These are phyloP conservation scores for Tetramorium simillimum DNA, from an alignment of 1,140 invertebrate genomes.

Conservation along the genomic window DNA sequence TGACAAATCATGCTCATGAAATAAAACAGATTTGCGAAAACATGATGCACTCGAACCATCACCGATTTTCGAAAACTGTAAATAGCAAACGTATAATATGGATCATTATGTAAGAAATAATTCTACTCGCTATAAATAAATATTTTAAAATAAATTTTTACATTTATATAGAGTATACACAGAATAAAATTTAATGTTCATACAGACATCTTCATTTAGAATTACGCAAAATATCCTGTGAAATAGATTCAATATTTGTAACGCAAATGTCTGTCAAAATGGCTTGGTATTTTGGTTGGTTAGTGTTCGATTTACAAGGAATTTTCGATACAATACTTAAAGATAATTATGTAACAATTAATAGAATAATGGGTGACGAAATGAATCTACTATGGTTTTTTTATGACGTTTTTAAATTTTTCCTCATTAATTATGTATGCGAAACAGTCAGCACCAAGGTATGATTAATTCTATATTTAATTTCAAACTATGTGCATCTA, in stretches of 20 bases:
- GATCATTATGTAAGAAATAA: background rate
- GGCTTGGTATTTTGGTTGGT: background rate
- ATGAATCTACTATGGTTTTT: background rate
- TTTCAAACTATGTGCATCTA: background rate
- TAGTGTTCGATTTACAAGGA: background rate
- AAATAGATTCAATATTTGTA: conserved; percentile 10
- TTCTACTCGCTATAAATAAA: too few relatives aligned
- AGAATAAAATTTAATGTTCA: too few relatives aligned
- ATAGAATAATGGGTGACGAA: background rate
- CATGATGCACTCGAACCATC: background rate
- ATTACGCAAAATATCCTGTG: conserved; percentile 3
- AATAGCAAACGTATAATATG: background rate
- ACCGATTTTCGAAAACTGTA: background rate
- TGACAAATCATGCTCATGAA: background rate
- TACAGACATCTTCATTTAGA: conserved; percentile 3
- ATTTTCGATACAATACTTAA: background rate
- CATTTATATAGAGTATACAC: background rate
- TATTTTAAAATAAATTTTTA: background rate
- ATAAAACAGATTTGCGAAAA: background rate
- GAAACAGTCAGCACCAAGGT: conserved; percentile 16
- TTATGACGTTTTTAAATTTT: background rate
- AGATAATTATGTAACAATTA: background rate
- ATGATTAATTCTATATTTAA: background rate
- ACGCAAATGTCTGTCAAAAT: conserved; percentile 12
- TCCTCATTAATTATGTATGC: background rate